Percentiles rank a stretch among this genome's conserved stretches.
phyloP scores from a whole-genome alignment of 2,888 invertebrate species.

The Drosophila setosimentum region DNA sequence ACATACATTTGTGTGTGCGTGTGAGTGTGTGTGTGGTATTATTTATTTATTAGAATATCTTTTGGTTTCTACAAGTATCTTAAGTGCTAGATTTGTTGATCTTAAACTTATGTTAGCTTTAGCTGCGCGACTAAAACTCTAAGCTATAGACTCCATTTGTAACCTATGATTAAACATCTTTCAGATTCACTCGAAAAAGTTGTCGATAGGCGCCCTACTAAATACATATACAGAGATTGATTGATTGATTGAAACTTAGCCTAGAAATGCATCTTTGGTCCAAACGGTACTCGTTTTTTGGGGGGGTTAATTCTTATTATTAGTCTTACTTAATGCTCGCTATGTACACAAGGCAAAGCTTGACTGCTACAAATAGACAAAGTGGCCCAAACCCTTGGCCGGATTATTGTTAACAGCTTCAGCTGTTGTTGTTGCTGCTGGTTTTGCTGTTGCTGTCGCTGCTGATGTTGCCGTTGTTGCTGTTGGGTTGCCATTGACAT shows the following conservation, averaged over 20 bases:
- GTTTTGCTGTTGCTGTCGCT: not conserved
- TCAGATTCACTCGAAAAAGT: constrained; percentile 4
- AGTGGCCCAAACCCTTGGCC: constrained; percentile 84
- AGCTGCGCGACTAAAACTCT: constrained; percentile 61
- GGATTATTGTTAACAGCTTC: constrained; percentile 85
- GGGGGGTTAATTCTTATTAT: constrained; percentile 25
- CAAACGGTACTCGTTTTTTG: constrained; percentile 59
- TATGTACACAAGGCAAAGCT: constrained; percentile 40
- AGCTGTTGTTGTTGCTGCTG: constrained; percentile 24
- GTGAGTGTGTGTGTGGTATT: constrained; percentile 25
- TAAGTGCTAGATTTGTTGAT: constrained; percentile 37
- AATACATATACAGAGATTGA: constrained; percentile 33
- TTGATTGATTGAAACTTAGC: constrained; percentile 37
- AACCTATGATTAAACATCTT: constrained; percentile 17
- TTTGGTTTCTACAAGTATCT: constrained; percentile 65
- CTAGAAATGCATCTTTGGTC: constrained; percentile 78
- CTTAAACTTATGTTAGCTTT: constrained; percentile 60
- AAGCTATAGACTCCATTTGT: constrained; percentile 69
- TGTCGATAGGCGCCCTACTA: constrained; percentile 1
- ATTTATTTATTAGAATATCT: constrained; percentile 70
- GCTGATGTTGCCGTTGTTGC: constrained; percentile 4
- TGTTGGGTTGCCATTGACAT: constrained; percentile 65
- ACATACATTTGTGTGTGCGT: not conserved
- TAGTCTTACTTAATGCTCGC: not conserved
- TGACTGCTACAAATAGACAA: constrained; percentile 83